Base-by-base conservation (phyloP, 2,888 invertebrate genomes). In the Platycheirus rosarum region DNA sequence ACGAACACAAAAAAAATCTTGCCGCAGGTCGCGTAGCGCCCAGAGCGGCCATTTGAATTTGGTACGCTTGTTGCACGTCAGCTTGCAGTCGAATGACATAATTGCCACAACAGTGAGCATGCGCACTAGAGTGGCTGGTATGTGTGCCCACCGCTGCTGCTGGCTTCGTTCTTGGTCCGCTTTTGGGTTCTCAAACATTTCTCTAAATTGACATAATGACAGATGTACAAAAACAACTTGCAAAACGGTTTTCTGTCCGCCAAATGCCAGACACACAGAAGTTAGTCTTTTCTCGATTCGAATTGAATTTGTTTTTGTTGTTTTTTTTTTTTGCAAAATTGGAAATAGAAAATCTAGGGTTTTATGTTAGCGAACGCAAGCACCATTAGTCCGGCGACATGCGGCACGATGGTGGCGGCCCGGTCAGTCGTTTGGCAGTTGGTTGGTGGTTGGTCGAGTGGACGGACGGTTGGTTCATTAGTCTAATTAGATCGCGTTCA, bases 191-290 rank as follows among this genome's bases (percentile, higher is more conserved):
- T 76, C 84, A 73, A 85, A 86, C 85, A 86, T 86, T 86, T 86
- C 86, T 73, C 85, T 85, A 87, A 86, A 87, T 86, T 87, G 86
- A 86, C 86, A 87, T 85, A 86, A 86, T 87, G 86, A 86, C 86
- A 87, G 86, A 87, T 87, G 85, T 84, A 85, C 84, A 77, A 82
- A 82, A 82, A 82, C 77, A 77, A 82, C 82, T 76, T 73, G 77
- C 82, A 76, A 76, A 82, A 82, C 82, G 77, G 77, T 82, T 77
- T 71, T 68, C 62, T 82, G 82, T 82, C 66, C 73, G 37, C 40
- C 55, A 40, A 44, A 57, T 63, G 20, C 71, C 57, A 73, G 78
- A 78, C 82, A 71, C 62, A 82, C 77, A 71, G 71, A 76, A 76
- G 76, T 82, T 66, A 62, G 63, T 62, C 80, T 37, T 66, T 13